phyloP scores from a whole-genome alignment of 2,113 vertebrate genomes.

The Pluvianellus socialis region DNA sequence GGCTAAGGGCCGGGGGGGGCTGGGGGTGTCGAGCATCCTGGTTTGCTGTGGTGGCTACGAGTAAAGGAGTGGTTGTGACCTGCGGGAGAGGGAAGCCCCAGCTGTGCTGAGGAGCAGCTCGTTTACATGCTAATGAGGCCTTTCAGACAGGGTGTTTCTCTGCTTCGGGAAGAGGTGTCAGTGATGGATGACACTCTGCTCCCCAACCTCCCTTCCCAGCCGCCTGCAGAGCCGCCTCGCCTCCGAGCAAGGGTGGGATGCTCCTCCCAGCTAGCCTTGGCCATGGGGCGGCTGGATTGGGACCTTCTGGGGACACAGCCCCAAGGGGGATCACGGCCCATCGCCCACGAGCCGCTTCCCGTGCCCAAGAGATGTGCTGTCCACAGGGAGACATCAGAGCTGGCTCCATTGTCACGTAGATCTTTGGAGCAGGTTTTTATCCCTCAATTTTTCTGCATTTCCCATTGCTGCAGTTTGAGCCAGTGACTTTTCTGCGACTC shows the following conservation, averaged over 20 bases:
- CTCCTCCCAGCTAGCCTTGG: background rate
- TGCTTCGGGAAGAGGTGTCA: background rate
- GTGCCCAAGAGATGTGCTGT: no score
- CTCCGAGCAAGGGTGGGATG: rapidly evolving
- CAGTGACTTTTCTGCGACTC: background rate
- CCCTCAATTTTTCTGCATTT: background rate
- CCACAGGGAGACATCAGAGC: background rate
- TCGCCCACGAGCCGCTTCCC: background rate
- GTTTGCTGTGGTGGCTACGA: background rate
- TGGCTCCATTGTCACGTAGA: background rate
- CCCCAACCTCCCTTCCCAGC: background rate
- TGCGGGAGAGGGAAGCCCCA: background rate
- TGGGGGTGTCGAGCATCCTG: background rate
- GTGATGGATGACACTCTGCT: background rate
- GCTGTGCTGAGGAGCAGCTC: background rate
- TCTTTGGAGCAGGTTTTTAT: background rate
- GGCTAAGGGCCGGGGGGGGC: no score
- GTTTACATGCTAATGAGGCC: background rate
- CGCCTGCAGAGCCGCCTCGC: background rate
- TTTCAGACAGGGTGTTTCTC: background rate
- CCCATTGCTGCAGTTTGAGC: background rate
- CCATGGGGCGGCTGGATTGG: background rate
- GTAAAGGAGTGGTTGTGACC: background rate
- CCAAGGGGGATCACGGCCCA: background rate
- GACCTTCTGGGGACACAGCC: no score